A percentile compares a stretch with the other conserved stretches of the same genome.
phyloP scores from a whole-genome alignment of 2,113 vertebrate species.

The Beaufortia kweichowensis region DNA sequence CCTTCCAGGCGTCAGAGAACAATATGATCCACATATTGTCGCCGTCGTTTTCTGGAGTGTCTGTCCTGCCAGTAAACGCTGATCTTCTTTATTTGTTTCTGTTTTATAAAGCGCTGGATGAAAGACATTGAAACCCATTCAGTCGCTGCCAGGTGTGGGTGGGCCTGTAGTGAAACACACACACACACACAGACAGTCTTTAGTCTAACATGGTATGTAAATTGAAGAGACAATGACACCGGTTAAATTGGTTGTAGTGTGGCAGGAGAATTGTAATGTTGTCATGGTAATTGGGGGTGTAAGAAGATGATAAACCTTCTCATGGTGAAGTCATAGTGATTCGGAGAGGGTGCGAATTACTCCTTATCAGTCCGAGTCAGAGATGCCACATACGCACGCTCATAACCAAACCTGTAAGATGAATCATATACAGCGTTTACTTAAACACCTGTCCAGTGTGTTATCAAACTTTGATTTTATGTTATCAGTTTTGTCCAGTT shows the following conservation, averaged over 20 bases:
- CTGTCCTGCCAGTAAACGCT: conserved; percentile 23
- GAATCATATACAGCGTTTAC: background rate
- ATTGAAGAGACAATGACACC: conserved; percentile 60
- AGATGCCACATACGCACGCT: conserved; percentile 58
- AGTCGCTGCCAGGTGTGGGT: conserved; percentile 10
- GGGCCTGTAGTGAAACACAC: conserved; percentile 1
- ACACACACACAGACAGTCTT: background rate
- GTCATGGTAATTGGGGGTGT: conserved; percentile 70
- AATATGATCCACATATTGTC: conserved; percentile 13
- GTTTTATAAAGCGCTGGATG: conserved; percentile 18
- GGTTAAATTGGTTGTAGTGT: conserved; percentile 73
- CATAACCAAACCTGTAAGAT: background rate
- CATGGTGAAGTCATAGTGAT: conserved; percentile 4
- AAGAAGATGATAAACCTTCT: conserved; percentile 66
- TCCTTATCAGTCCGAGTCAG: conserved; percentile 77
- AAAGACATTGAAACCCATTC: conserved; percentile 35
- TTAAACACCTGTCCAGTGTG: conserved; percentile 5
- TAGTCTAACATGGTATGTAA: conserved; percentile 55
- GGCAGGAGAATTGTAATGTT: conserved; percentile 63
- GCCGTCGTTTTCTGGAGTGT: conserved; percentile 10
- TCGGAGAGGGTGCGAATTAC: conserved; percentile 73
- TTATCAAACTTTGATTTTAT: background rate
- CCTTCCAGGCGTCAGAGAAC: conserved; percentile 15
- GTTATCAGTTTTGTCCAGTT: background rate
- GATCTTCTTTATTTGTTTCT: conserved; percentile 13